Evolutionary conservation across 2,797 vertebrate genomes (phyloP).

Genomic region (Sitta carolinensis): DNA sequence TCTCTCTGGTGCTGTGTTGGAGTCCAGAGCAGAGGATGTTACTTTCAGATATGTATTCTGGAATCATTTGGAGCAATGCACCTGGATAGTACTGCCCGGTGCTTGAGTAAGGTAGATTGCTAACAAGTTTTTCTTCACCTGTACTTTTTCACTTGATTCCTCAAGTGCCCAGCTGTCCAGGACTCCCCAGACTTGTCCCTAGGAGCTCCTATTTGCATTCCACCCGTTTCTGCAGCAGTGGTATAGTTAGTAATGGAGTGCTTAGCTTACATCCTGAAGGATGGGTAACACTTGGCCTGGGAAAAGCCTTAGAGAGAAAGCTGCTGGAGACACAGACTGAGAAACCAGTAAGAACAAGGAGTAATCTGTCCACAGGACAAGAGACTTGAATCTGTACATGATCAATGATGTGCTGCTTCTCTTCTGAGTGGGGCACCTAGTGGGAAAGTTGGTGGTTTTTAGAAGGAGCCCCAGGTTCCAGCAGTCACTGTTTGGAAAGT

Average conservation of each 20-base stretch:
- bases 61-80: not conserved
- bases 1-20: not conserved
- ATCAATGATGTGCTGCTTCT: not conserved
- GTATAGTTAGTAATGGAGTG: not conserved
- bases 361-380: not conserved
- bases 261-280: not conserved
- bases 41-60: not conserved
- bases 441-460: not conserved
- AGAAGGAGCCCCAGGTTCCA: not conserved
- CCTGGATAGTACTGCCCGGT: not conserved
- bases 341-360: not conserved
- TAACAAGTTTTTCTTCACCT: not conserved
- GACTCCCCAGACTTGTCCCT: not conserved
- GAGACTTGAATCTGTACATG: not conserved
- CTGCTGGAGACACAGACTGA: not conserved
- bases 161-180: not conserved
- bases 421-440: not conserved
- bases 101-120: not conserved
- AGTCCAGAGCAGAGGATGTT: not conserved
- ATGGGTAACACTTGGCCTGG: not conserved
- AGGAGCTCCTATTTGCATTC: not conserved
- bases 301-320: not conserved
- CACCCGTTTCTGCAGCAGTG: not conserved
- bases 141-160: not conserved
- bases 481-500: fast-evolving